Evolutionary conservation across 2,888 invertebrate genomes (phyloP).

Genomic region (Drosophila affinis): DNA sequence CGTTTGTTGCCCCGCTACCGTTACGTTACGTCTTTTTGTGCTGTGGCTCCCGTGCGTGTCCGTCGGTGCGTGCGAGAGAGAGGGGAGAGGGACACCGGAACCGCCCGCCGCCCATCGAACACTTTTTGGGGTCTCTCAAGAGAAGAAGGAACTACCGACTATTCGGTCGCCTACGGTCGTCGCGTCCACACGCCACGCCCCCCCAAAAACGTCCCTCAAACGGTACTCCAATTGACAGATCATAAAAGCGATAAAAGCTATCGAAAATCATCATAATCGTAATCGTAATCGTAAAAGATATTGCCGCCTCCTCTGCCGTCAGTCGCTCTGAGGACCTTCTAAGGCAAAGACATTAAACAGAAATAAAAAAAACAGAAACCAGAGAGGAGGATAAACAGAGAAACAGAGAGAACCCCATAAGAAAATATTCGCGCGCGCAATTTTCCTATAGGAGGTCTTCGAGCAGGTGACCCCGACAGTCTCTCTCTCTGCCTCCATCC

Average conservation of each 20-base stretch:
- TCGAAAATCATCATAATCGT: constrained; percentile 81
- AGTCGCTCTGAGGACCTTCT: constrained; percentile 68
- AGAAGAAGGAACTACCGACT: constrained; percentile 38
- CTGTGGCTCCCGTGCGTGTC: constrained; percentile 25
- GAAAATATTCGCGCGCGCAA: constrained; percentile 36
- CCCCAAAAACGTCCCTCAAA: background rate
- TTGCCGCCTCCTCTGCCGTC: constrained; percentile 51
- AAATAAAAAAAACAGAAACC: constrained; percentile 13
- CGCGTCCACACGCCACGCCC: constrained; percentile 56
- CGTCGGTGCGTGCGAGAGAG: constrained; percentile 16
- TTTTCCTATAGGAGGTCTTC: constrained; percentile 43
- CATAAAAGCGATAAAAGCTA: constrained; percentile 79
- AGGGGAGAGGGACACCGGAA: constrained; percentile 10
- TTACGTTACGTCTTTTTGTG: constrained; percentile 27
- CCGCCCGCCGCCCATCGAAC: constrained; percentile 8
- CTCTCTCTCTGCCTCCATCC: background rate
- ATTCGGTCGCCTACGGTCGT: constrained; percentile 68
- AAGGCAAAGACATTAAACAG: constrained; percentile 45
- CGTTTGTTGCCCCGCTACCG: constrained; percentile 28
- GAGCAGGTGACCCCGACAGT: constrained; percentile 64
- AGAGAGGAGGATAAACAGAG: constrained; percentile 9
- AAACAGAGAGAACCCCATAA: constrained; percentile 8
- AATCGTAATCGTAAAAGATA: constrained; percentile 83
- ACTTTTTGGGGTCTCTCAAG: constrained; percentile 33
- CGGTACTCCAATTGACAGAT: constrained; percentile 77